phyloP scores from a whole-genome alignment of 1,140 invertebrate genomes.

The Potamilus streckersoni region DNA sequence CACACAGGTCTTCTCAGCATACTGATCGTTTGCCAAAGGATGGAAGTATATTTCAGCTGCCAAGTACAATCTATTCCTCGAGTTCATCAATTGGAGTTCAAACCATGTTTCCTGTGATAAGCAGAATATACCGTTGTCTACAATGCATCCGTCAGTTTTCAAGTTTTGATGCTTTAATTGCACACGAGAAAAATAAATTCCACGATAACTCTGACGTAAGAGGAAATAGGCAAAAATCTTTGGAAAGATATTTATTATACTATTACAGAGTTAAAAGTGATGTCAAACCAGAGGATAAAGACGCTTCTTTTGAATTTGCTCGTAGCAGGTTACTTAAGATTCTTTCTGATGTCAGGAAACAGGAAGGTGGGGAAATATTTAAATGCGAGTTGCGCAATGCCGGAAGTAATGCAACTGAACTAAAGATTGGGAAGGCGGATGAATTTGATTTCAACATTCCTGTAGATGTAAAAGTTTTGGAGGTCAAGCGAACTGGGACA shows the following conservation, averaged over 20 bases:
- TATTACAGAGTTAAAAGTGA: constrained; percentile 1
- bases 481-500: neutral
- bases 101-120: neutral
- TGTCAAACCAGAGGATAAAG: constrained; percentile 1
- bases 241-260: neutral
- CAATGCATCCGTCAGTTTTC: neutral
- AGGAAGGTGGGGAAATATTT: constrained; percentile 6
- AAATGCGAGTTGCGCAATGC: constrained; percentile 1
- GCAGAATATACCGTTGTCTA: constrained; percentile 4
- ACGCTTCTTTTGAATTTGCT: neutral
- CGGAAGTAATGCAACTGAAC: constrained; percentile 9
- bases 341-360: constrained; percentile 5
- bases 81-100: neutral
- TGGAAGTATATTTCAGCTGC: neutral
- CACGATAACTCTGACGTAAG: constrained; percentile 5
- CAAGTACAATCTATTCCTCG: constrained; percentile 1
- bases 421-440: constrained; percentile 14
- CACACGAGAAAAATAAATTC: neutral
- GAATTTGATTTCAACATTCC: constrained; percentile 10
- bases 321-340: neutral
- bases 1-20: neutral
- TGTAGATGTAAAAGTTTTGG: neutral
- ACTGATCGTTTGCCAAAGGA: neutral
- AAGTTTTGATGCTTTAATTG: neutral
- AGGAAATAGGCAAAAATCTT: neutral